phyloP scores from a whole-genome alignment of 1,140 invertebrate species.

The Tetragonula clypearis region DNA sequence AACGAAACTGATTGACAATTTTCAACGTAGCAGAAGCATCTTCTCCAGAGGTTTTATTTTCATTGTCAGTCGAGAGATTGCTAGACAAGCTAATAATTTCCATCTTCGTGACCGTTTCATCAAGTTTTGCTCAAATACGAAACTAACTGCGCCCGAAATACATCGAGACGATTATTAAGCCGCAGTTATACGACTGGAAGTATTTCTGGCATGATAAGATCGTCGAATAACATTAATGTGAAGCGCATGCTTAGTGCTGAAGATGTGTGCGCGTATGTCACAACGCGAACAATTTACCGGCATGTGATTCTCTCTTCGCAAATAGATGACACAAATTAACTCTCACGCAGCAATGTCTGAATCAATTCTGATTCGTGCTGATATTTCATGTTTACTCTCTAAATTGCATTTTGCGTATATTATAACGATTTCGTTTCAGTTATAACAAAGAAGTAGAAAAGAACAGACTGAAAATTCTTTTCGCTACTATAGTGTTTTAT shows the following conservation, averaged over 20 bases:
- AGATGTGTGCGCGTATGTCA: neutral
- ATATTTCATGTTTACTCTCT: no score
- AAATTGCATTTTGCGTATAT: no score
- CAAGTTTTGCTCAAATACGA: neutral
- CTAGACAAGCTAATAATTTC: neutral
- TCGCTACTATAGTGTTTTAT: no score
- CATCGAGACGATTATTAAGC: no score
- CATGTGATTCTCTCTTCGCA: neutral
- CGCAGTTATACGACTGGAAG: no score
- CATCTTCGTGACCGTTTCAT: neutral
- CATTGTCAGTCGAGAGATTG: neutral
- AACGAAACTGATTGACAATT: neutral
- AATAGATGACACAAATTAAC: neutral
- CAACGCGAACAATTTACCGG: neutral
- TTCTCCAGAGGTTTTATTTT: neutral
- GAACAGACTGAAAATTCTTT: no score
- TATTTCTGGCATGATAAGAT: slow-evolving; percentile 10
- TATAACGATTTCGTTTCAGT: no score
- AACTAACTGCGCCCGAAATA: neutral
- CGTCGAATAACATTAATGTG: neutral
- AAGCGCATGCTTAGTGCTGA: neutral
- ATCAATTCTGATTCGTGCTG: no score
- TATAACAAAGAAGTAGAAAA: no score
- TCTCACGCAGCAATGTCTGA: neutral
- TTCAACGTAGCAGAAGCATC: neutral